Percentiles rank a stretch among this genome's conserved stretches.
Evolutionary conservation across 2,888 invertebrate species (phyloP).

Genomic region (Pantelozetes paolii): DNA sequence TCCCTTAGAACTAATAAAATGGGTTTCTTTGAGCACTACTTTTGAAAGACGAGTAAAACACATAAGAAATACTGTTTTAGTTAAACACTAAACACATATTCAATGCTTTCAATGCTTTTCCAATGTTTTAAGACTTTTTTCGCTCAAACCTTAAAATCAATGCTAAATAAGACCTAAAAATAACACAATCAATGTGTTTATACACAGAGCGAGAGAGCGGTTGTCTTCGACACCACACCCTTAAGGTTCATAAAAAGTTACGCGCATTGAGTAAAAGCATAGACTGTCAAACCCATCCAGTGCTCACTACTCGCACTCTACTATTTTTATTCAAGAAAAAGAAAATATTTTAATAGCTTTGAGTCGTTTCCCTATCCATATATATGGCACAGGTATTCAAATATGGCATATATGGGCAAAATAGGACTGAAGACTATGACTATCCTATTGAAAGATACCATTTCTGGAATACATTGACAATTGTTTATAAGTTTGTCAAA

Average conservation of each 20-base stretch:
- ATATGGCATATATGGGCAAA: conserved; percentile 23
- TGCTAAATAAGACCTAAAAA: conserved; percentile 21
- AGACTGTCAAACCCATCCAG: conserved; percentile 25
- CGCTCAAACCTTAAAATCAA: conserved; percentile 26
- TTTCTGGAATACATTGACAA: conserved; percentile 19
- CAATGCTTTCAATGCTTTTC: not conserved
- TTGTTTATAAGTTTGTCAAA: conserved; percentile 19
- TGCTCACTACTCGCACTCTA: not conserved
- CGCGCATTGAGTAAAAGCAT: not conserved
- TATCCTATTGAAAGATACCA: conserved; percentile 12
- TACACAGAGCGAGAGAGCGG: not conserved
- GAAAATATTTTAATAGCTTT: not conserved
- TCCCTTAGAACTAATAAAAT: not conserved
- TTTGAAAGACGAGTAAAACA: not conserved
- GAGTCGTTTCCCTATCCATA: not conserved
- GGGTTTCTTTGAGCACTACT: not conserved
- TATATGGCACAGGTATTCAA: not conserved
- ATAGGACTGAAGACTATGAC: conserved; percentile 21
- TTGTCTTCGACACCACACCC: conserved; percentile 29
- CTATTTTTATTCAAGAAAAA: conserved; percentile 4
- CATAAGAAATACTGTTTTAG: not conserved
- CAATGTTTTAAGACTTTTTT: not conserved
- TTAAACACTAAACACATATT: not conserved
- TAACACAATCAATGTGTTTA: not conserved
- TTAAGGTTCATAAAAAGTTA: conserved; percentile 26